Evolutionary conservation across 2,797 vertebrate genomes (phyloP), one percentile per base, ranked within the genome.

Genomic region (Xiphophorus birchmanni): DNA sequence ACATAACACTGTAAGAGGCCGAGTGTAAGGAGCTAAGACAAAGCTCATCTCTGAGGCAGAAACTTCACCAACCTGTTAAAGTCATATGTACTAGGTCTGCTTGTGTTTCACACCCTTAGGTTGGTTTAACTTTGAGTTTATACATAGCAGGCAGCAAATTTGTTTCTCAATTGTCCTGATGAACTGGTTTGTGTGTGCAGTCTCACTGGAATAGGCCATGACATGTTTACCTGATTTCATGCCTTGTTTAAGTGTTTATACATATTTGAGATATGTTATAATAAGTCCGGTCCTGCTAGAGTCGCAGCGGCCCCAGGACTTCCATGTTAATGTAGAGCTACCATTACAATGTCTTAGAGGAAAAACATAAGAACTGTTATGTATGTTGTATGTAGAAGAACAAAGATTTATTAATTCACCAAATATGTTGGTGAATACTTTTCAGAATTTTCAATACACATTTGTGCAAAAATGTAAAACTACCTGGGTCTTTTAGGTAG

Each of bases 181-280:
- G 75, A 71, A 75, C 73, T 56, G 32, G 54, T 74, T 18, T 21
- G 4, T 13, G 2, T 78, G 56, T 67, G 4, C 35, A 47, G 37
- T 29, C 79, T 84, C 42, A 29, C 6, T 79, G 77, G 74, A 75
- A 69, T 63, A 42, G 54, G 42, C 80, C 40, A 26, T n/a, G 12
- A 74, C 65, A 35, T 74, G 37, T 52, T 75, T 32, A 71, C 40
- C 48, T 69, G 67, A 73, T 42, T 84, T 45, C 40, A 18, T 77
- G 73, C 69, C 69, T n/a, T 73, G 32, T 15, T 35, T 75, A 37
- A 79, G 63, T 69, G 52, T 84, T 17, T 72, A 18, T 80, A 56
- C 63, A 82, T 56, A 63, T 86, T 89, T 86, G 84, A 89, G 82
- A 54, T 80, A 58, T 78, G 84, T 87, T 80, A 82, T 52, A 58